phyloP scores from a whole-genome alignment of 2,113 vertebrate species.

The Mus spicilegus region DNA sequence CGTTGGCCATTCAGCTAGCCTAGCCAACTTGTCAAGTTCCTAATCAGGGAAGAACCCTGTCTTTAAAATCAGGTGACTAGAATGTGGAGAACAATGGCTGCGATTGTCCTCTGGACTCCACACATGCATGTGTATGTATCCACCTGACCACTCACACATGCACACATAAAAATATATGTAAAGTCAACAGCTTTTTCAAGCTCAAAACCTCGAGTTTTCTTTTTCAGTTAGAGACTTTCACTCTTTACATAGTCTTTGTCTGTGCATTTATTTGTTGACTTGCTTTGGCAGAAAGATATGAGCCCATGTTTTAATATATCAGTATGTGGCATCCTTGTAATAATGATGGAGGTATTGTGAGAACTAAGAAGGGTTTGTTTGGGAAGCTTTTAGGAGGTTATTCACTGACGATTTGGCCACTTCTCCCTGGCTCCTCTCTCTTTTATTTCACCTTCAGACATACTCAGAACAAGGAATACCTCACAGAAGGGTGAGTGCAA shows the following conservation, averaged over 20 bases:
- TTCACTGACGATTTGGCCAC: neutral
- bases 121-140: too few relatives aligned
- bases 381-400: neutral
- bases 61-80: neutral
- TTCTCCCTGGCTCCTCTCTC: neutral
- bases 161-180: neutral
- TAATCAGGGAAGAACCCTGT: too few relatives aligned
- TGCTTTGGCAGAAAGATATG: neutral
- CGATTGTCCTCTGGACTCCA: neutral
- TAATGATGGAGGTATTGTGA: neutral
- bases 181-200: neutral
- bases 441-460: neutral
- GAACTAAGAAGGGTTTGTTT: neutral
- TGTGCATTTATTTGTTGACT: neutral
- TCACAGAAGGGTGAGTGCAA: neutral
- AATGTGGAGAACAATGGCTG: too few relatives aligned
- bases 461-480: neutral
- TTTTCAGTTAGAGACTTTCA: neutral
- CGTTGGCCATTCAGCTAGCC: neutral
- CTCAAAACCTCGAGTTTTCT: neutral
- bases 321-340: neutral
- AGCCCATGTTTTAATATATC: neutral
- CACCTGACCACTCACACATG: too few relatives aligned
- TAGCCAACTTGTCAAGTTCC: neutral
- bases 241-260: neutral